Conservation (phyloP, 1,140 invertebrate genomes). For the Hesperophylax magnus region DNA sequence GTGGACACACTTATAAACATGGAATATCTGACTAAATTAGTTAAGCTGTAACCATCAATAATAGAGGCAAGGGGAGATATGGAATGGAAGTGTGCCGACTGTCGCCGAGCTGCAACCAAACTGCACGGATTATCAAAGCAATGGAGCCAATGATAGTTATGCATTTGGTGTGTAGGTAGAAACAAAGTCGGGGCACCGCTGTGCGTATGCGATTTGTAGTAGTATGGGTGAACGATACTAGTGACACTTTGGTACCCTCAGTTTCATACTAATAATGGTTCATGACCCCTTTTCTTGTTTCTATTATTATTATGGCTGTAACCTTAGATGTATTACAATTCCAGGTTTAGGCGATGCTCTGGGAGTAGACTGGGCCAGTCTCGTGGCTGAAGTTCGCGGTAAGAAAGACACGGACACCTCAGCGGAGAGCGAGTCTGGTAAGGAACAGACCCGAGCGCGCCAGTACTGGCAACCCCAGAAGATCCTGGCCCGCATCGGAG, state of each 20-base stretch:
- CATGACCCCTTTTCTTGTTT: no score
- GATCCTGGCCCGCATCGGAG: constrained; percentile 79
- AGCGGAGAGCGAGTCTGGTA: constrained; percentile 62
- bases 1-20: background rate
- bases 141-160: no score
- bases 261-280: no score
- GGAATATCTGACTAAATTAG: background rate
- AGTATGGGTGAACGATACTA: no score
- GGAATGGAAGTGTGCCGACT: no score
- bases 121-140: no score
- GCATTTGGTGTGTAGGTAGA: no score
- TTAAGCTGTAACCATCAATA: background rate
- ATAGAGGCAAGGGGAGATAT: background rate
- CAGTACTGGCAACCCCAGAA: constrained; percentile 83
- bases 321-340: constrained; percentile 58
- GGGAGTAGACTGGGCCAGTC: constrained; percentile 93
- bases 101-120: no score
- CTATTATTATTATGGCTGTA: no score
- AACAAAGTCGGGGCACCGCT: no score
- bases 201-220: no score
- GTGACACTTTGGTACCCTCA: no score
- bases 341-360: constrained; percentile 87
- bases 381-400: constrained; percentile 83
- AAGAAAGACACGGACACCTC: constrained; percentile 67
- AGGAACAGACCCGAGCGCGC: constrained; percentile 73